phyloP scores from a whole-genome alignment of 2,113 vertebrate genomes.

The Ginglymostoma cirratum region DNA sequence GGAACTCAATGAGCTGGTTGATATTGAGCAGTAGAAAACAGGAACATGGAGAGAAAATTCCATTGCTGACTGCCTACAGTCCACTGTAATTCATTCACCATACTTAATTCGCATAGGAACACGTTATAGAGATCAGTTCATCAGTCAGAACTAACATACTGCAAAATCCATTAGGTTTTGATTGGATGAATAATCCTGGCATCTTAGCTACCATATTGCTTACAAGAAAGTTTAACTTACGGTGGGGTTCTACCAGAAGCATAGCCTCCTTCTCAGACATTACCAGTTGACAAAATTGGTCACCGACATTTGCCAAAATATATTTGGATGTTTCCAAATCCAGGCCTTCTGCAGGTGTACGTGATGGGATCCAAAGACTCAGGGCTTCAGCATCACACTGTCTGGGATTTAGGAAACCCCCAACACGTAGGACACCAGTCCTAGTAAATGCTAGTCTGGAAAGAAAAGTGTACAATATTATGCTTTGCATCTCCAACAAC shows the following conservation, averaged over 20 bases:
- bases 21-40: too few relatives aligned
- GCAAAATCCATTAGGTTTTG: background rate
- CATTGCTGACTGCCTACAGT: background rate
- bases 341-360: constrained; percentile 77
- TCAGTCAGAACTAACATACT: background rate
- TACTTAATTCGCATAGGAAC: background rate
- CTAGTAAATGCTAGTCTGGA: constrained; percentile 87
- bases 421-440: constrained; percentile 88
- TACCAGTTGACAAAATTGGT: constrained; percentile 96
- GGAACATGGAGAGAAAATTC: background rate
- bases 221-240: constrained; percentile 59
- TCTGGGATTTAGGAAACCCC: constrained; percentile 91
- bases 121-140: background rate
- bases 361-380: constrained; percentile 89
- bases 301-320: constrained; percentile 94
- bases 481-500: background rate
- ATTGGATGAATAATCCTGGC: background rate
- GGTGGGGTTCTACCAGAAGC: constrained; percentile 98
- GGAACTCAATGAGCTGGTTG: too few relatives aligned
- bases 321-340: constrained; percentile 98
- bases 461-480: constrained; percentile 30
- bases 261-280: constrained; percentile 99
- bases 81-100: background rate
- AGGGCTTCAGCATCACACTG: constrained; percentile 94
- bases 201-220: background rate